Base-by-base conservation (phyloP, 2,888 invertebrate species). In the Xanthorhoe designata region DNA sequence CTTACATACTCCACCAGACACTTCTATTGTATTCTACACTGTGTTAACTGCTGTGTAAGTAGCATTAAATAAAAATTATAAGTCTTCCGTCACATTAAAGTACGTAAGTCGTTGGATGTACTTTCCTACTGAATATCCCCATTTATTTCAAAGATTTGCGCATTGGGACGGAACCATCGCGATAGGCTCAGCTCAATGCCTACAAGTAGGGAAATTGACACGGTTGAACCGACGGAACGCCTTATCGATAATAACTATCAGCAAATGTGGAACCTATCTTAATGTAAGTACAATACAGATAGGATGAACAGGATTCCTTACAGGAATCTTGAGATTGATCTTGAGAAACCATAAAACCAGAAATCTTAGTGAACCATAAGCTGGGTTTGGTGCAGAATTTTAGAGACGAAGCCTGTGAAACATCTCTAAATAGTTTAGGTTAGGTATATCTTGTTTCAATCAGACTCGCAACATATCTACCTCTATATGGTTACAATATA, bases 231-330 rank as follows among this genome's bases (percentile, higher is more conserved):
- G 61, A 65, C 67, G 51, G 56, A 65, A 58, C 65, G 54, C 50
- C 65, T 72, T 75, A 75, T 75, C 75, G 69, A 66, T 73, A 75
- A 73, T 72, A 72, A 69, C 71, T 72, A 75, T 73, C 73, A 71
- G 56, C 62, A 45, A 68, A 72, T 68, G 66, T 45, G 68, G 60
- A 66, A 64, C 66, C 64, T 65, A 66, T 60, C 66, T 61, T 60
- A 60, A 56, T 50, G 15, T 15, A 17, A 2, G 42, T 42, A 71
- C 57, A 66, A 54, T 63, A 61, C 52, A 35, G 61, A 53, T 60
- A 54, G n/a, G 18, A 47, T 45, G 19, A n/a, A 38, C 53, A 13
- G 53, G 42, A 29, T 51, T 10, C 50, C 18, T 50, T 29, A 49
- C 49, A 50, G 54, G 57, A 52, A 57, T 62, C 55, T 62, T 63